Base-by-base conservation (phyloP, 2,797 vertebrate species). In the Amblyopsis hoosieri region DNA sequence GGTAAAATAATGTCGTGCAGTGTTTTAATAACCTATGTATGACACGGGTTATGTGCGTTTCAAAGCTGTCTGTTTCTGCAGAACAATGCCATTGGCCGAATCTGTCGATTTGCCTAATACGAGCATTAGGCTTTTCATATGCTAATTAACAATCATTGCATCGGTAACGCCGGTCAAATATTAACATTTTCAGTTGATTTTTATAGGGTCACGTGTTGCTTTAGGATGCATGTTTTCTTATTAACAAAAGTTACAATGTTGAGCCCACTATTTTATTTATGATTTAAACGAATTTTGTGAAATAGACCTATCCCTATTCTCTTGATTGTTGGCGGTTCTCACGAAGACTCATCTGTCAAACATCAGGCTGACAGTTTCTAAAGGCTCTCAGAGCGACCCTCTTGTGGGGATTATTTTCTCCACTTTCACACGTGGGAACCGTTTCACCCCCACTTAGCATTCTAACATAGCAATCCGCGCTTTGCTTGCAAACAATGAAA, bases 371-470 rank as follows among this genome's bases (percentile, higher is more conserved):
- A 62, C 51, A 54, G 67, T 31, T 46, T 50, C 37, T 65, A 56
- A 69, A 66, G 45, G 53, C 67, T 63, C 37, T 42, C 37, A 42
- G 37, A 42, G 37, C 6, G 37, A 19, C 50, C 50, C 50, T 51
- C n/a, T 15, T 15, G n/a, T 15, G n/a, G 14, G 72, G 78, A 84
- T 86, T 89, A 78, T 85, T 78, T 60, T 62, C 72, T 71, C 67
- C 71, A 60, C 74, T 82, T 87, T 73, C 78, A 88, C 88, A 90
- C 89, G 82, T 89, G 90, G 86, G 90, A 92, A 90, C 79, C 77
- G 87, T 85, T 89, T 88, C 74, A 67, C 74, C 69, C 85, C 85
- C 87, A 71, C 72, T 91, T 90, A 84, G 83, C 85, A 90, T 91
- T 88, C 87, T 88, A 86, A 73, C 84, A 82, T 88, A 81, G 78